Percentiles rank a stretch among this genome's conserved stretches.
These are phyloP conservation scores for Chrysemys picta DNA, from an alignment of 2,113 vertebrate genomes.

Conservation along the genomic window DNA sequence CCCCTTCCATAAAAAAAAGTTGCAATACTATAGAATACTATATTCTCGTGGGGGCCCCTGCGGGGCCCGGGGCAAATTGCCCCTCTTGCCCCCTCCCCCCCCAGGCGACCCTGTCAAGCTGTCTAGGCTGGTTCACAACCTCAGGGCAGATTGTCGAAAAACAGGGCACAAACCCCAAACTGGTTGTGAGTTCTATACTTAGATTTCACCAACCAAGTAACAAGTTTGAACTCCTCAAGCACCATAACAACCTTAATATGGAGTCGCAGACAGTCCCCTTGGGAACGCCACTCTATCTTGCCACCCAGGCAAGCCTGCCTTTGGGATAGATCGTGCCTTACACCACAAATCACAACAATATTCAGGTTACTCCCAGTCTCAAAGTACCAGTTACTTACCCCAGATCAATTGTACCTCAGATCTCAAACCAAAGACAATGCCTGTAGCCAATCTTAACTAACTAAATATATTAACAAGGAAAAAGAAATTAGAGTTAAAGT, in stretches of 20 bases:
- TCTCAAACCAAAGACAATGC: background rate
- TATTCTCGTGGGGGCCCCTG: too few species aligned
- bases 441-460: background rate
- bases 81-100: too few species aligned
- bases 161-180: too few species aligned
- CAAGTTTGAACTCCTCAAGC: background rate
- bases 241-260: background rate
- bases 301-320: background rate
- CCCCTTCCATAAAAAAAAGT: too few species aligned
- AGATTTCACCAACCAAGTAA: background rate
- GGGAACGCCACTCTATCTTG: background rate
- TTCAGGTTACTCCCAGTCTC: background rate
- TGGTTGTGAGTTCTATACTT: background rate
- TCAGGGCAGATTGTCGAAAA: background rate
- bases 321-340: background rate
- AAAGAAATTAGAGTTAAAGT: background rate
- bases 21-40: too few species aligned
- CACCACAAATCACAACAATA: background rate
- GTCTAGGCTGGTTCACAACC: too few species aligned
- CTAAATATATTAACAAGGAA: background rate
- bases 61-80: too few species aligned
- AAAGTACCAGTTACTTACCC: background rate
- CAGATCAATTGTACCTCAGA: background rate
- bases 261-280: background rate
- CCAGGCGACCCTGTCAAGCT: background rate